Evolutionary conservation across 1,140 invertebrate genomes (phyloP), one percentile per base, ranked within the genome.

Genomic region (Antheraea pernyi): DNA sequence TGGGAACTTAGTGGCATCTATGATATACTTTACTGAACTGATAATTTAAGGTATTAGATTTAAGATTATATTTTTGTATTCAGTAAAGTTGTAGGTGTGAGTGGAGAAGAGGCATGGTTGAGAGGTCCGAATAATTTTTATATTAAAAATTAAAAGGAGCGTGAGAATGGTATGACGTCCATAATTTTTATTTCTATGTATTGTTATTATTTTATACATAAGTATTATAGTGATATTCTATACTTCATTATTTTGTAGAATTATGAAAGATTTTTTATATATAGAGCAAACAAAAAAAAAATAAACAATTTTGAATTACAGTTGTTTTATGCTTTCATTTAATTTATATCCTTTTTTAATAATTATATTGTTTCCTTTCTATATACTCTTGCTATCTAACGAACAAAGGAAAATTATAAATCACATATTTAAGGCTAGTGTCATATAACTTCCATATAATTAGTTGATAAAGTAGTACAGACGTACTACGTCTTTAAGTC

Each of bases 61-160:
- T 78, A 81, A 82, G 61, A 68, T 72, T 67, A 37, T 84, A 82
- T 82, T 84, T 86, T 82, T 82, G 75, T 85, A 78, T 81, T 81
- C 77, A 73, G 71, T 72, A 77, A 79, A 75, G 69, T 76, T 62
- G 61, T 58, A 61, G 69, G 75, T 77, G 78, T 78, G 76, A 68
- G 77, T 70, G 72, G 61, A 66, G 59, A 72, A 60, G 72, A 59
- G 60, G 74, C 67, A 73, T 75, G 77, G 68, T 67, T 89, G 84
- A 70, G 65, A 76, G 79, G 80, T 84, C 87, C 85, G 71, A 83
- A 83, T 85, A 90, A 91, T 91, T 91, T 91, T 91, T 91, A 91
- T 91, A 91, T 91, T 91, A 91, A 91, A 91, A 88, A 89, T 91
- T 91, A 86, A 62, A 70, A 84, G 86, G 86, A 84, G 66, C 58